Base-by-base conservation (phyloP, 2,113 vertebrate genomes). In the Brevimyrus niger region DNA sequence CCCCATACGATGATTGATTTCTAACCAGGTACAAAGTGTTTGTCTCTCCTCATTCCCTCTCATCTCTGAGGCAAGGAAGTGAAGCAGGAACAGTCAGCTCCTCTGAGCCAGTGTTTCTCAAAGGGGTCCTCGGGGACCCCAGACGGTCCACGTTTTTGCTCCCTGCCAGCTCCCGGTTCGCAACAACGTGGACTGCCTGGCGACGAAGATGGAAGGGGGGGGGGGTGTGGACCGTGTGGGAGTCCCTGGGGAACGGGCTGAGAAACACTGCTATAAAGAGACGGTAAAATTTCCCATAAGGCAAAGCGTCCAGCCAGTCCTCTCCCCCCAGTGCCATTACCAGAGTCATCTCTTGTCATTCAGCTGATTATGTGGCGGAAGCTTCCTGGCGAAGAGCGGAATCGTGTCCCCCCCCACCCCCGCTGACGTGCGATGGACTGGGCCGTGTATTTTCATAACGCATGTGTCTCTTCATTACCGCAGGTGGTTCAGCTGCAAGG, bases 321-420 rank as follows among this genome's bases (percentile, higher is more conserved):
- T 21, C 38, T 53, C 17, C 48, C 47, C 51, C 47, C 84, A 50
- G n/a, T 51, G 15, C 85, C 48, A 31, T 50, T 51, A 47, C 13
- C 48, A 15, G 47, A 86, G 27, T 86, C 27, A 55, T 8, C n/a
- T 87, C n/a, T 19, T 23, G 83, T 86, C 23, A 27, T 48, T 86
- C 84, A 44, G 46, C 50, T 87, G n/a, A 51, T 35, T 31, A 87
- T 7, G 50, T 15, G 31, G 11, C 21, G 27, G 31, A 51, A 53
- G 4, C 3, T 11, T 92, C 92, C 91, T 91, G 90, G 91, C 91
- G 87, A 90, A 88, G 21, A 44, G 80, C 21, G 44, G 80, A 92
- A 94, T 93, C 93, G 88, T 91, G 42, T 84, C 80, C 53, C 82
- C 85, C 15, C 50, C 15, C n/a, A n/a, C n/a, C 50, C n/a, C 9